These are phyloP conservation scores for Petrolisthes manimaculis DNA, from an alignment of 2,888 invertebrate genomes.

Conservation along the genomic window DNA sequence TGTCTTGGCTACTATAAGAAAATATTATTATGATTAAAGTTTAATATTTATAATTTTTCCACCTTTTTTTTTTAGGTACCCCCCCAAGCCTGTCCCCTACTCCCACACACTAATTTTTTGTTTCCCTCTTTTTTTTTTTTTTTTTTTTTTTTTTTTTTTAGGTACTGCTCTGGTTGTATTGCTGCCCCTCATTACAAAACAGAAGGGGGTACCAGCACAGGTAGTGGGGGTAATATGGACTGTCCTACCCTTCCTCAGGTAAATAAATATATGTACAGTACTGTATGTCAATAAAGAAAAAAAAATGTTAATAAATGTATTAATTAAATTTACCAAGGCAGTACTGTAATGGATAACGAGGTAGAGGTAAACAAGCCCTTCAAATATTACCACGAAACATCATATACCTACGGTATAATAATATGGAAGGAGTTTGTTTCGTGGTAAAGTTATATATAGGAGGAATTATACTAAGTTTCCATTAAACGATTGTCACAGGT, in stretches of 20 bases:
- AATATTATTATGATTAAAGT: background rate
- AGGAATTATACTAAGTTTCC: background rate
- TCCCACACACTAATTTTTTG: too few species aligned
- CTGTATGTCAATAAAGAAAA: slow-evolving; percentile 10
- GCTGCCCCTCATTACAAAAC: slow-evolving; percentile 79
- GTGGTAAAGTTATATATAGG: background rate
- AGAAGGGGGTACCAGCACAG: slow-evolving; percentile 80
- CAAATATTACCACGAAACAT: too few species aligned
- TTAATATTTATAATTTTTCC: too few species aligned
- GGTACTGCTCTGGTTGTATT: slow-evolving; percentile 72
- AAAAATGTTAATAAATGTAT: slow-evolving; percentile 66
- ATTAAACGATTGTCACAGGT: background rate
- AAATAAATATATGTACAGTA: slow-evolving; percentile 30
- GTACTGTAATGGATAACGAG: background rate
- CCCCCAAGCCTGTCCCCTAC: too few species aligned
- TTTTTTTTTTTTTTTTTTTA: too few species aligned
- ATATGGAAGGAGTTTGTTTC: background rate
- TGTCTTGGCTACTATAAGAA: too few species aligned
- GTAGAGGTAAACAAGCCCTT: too few species aligned
- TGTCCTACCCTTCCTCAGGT: slow-evolving; percentile 62
- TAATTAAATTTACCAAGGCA: background rate
- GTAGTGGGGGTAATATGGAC: slow-evolving; percentile 59
- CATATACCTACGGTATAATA: too few species aligned
- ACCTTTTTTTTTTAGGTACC: too few species aligned
- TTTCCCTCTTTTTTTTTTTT: too few species aligned